These are phyloP conservation scores for Encarsia formosa DNA, from an alignment of 2,888 invertebrate genomes.

Conservation along the genomic window DNA sequence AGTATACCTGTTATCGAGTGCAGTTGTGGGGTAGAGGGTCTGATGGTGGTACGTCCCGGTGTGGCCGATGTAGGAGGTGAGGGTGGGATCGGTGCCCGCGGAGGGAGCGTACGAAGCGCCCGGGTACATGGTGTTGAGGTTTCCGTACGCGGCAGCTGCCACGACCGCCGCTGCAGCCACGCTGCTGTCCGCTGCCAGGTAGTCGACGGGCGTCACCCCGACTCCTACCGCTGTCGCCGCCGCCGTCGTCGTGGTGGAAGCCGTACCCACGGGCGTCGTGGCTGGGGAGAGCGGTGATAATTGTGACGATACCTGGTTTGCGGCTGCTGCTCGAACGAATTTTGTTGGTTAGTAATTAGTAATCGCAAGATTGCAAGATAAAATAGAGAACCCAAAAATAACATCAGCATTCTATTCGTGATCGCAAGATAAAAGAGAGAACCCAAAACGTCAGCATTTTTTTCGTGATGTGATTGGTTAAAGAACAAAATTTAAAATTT, in stretches of 20 bases:
- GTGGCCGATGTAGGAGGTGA: conserved; percentile 66
- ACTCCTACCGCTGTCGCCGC: background rate
- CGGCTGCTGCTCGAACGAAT: background rate
- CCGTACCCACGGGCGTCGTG: background rate
- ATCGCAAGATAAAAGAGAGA: no score
- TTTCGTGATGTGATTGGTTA: no score
- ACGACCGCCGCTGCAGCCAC: conserved; percentile 60
- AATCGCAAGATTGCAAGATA: no score
- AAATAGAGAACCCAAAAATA: no score
- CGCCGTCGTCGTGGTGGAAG: background rate
- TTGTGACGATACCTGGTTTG: conserved; percentile 4
- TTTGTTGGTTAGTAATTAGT: no score
- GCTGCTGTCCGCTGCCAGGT: conserved; percentile 62
- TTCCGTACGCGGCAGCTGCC: conserved; percentile 76
- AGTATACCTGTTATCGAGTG: conserved; percentile 53
- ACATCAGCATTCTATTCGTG: no score
- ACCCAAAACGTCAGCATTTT: no score
- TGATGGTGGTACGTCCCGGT: conserved; percentile 66
- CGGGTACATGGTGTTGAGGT: conserved; percentile 74
- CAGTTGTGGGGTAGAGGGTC: conserved; percentile 55
- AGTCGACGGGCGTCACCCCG: conserved; percentile 60
- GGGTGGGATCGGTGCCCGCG: conserved; percentile 63
- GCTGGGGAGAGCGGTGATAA: conserved; percentile 46
- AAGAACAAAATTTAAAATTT: no score
- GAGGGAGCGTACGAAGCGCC: conserved; percentile 72